Percentiles rank a stretch among this genome's conserved stretches.
Conservation (phyloP, 2,888 invertebrate species). For the Tachina grossa region DNA sequence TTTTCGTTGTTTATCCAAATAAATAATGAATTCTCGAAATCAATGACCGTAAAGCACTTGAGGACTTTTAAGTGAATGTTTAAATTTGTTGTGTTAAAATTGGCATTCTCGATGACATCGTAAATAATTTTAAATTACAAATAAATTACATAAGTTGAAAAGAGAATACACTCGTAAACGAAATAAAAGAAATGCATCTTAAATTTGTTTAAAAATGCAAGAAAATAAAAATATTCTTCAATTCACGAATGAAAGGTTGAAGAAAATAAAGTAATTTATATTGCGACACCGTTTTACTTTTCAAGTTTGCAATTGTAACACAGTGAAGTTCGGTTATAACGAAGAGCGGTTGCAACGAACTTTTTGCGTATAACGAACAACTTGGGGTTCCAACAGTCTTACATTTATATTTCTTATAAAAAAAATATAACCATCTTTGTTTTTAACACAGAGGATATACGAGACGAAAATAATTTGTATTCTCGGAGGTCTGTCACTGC, state of each 20-base stretch:
- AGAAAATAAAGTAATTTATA: conserved; percentile 15
- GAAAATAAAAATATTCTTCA: neutral
- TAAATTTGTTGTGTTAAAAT: conserved; percentile 12
- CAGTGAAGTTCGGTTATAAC: no score
- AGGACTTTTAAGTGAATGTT: conserved; percentile 3
- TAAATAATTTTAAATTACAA: conserved; percentile 30
- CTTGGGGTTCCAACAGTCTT: neutral
- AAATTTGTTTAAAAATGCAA: no score
- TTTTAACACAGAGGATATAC: no score
- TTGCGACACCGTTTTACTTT: conserved; percentile 23
- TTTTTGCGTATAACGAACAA: no score
- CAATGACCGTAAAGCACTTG: conserved; percentile 42
- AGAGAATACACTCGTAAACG: neutral
- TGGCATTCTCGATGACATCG: conserved; percentile 6
- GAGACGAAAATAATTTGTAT: no score
- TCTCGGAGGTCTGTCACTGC: no score
- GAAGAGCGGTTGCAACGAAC: no score
- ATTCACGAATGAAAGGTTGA: neutral
- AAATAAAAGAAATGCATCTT: neutral
- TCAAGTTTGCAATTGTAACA: conserved; percentile 25
- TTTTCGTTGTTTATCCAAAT: conserved; percentile 9
- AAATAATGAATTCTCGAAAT: conserved; percentile 8
- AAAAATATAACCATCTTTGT: no score
- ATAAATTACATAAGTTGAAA: conserved; percentile 31
- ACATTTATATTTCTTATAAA: no score